Evolutionary conservation across 1,140 invertebrate species (phyloP), one percentile per base, ranked within the genome.

Genomic region (Apis laboriosa): DNA sequence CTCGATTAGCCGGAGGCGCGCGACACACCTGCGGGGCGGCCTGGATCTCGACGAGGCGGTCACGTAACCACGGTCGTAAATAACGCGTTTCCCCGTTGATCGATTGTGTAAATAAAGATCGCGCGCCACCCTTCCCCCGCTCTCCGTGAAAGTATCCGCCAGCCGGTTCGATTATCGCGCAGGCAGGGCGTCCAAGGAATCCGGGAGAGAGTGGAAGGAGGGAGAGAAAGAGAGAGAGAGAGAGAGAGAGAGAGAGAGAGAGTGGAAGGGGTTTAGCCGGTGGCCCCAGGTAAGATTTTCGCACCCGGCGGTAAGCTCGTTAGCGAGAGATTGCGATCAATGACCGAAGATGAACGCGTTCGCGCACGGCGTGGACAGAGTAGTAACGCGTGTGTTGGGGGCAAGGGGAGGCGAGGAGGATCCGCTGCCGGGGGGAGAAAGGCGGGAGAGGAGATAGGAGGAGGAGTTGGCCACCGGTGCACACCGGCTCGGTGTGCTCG

Each of bases 271-370:
- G 34, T 43, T 34, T 64, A 72, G 56, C 80, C 78, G 55, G 76
- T 86, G 88, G 88, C 85, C 84, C 83, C 82, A 88, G 85, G 89
- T 87, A 89, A 89, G 90, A 92, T 92, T 92, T 93, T 93, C 91
- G 90, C 90, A 90, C 89, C 90, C 91, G 91, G 90, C 88, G 92
- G 91, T 92, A 89, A 90, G 91, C 90, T 92, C 92, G 92, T 93
- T 93, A 92, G 90, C 90, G 80, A 83, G 89, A 90, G 91, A 92
- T 92, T 90, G 92, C 92, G 92, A 93, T 93, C 92, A 92, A 92
- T 93, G 92, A 92, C 92, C 92, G 92, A 93, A 92, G 92, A 92
- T 92, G 92, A 92, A 92, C 91, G 92, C 92, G 87, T 92, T 92
- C 83, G 90, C 83, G 90, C 90, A 88, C 91, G 92, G 80, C 60